Percentiles rank a stretch among this genome's conserved stretches.
Evolutionary conservation across 2,113 vertebrate genomes (phyloP).

Genomic region (Sinocyclocheilus grahami): DNA sequence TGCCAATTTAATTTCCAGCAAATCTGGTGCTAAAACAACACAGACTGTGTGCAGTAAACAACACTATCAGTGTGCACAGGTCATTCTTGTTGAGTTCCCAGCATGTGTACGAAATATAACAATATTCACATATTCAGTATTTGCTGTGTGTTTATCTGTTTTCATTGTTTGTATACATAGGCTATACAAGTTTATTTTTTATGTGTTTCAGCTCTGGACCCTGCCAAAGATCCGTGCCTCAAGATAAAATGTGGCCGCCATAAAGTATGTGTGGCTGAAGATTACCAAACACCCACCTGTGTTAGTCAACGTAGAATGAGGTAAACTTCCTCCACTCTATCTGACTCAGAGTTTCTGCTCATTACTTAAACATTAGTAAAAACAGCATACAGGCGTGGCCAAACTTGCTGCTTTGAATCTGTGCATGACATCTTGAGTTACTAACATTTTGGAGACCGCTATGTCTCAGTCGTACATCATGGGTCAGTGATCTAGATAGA

Average conservation of each 20-base stretch:
- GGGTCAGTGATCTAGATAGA: not conserved
- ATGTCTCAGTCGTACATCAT: not conserved
- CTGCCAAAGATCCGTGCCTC: conserved; percentile 92
- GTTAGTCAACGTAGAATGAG: conserved; percentile 89
- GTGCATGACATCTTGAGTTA: not conserved
- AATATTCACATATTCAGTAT: not conserved
- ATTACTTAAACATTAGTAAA: not conserved
- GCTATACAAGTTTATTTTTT: conserved; percentile 15
- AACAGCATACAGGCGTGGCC: not conserved
- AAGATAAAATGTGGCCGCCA: conserved; percentile 94
- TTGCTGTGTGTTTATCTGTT: not conserved
- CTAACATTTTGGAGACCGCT: not conserved
- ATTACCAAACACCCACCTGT: conserved; percentile 88
- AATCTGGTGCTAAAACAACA: not conserved
- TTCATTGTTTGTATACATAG: not conserved
- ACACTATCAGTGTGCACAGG: not conserved
- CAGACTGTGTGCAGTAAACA: not conserved
- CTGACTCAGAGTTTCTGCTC: not conserved
- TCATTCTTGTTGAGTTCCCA: not conserved
- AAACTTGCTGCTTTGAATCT: not conserved
- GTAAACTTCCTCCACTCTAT: conserved; percentile 34
- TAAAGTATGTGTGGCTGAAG: conserved; percentile 87
- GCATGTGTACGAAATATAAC: not conserved
- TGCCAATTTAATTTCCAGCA: not conserved
- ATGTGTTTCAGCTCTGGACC: conserved; percentile 81